phyloP scores from a whole-genome alignment of 2,113 vertebrate species.

The Odobenus rosmarus region DNA sequence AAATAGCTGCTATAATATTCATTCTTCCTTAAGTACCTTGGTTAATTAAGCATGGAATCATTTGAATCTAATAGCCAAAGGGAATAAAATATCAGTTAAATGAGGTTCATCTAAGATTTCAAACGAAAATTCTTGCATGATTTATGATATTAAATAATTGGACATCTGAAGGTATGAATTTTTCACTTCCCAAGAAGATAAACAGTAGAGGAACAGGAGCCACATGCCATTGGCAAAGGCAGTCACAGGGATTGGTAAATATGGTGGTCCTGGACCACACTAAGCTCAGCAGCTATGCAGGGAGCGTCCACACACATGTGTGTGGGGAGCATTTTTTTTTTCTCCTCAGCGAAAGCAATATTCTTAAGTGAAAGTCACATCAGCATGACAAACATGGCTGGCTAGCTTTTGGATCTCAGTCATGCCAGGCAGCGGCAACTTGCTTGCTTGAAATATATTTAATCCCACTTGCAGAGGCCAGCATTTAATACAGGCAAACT shows the following conservation, averaged over 20 bases:
- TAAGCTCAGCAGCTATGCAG: background rate
- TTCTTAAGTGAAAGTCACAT: conserved; percentile 80
- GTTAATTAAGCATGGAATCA: conserved; percentile 77
- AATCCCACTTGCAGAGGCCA: conserved; percentile 74
- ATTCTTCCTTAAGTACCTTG: conserved; percentile 69
- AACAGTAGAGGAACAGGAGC: background rate
- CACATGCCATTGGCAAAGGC: background rate
- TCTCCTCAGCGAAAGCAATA: conserved; percentile 61
- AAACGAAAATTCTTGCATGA: conserved; percentile 58
- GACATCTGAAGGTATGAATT: conserved; percentile 1
- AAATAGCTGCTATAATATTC: conserved; percentile 63
- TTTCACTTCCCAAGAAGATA: conserved; percentile 33
- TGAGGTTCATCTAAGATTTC: conserved; percentile 73
- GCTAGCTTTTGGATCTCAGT: conserved; percentile 77
- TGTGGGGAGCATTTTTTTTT: background rate
- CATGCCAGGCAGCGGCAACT: conserved; percentile 73
- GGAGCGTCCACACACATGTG: conserved; percentile 7
- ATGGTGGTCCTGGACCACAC: conserved; percentile 26
- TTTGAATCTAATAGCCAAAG: conserved; percentile 75
- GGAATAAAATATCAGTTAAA: conserved; percentile 75
- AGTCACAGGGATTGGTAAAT: background rate
- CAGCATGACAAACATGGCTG: conserved; percentile 75
- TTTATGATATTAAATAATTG: conserved; percentile 68
- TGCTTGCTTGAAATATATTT: conserved; percentile 78
- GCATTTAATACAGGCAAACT: conserved; percentile 77